These are phyloP conservation scores for Folsomia candida DNA, from an alignment of 2,888 invertebrate species.

Conservation along the genomic window DNA sequence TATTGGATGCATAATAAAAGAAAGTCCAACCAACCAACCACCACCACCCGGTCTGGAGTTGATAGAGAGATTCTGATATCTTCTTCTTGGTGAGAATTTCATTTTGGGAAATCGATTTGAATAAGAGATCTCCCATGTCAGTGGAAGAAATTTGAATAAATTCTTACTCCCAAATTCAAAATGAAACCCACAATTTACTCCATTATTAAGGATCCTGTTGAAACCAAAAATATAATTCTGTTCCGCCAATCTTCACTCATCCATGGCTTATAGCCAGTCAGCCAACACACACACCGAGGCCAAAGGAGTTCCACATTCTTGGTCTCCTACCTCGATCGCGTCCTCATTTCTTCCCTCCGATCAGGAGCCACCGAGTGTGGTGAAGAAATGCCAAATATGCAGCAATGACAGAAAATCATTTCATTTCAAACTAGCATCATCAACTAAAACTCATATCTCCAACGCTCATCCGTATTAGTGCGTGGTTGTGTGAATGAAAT, in stretches of 20 bases:
- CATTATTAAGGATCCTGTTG: not conserved
- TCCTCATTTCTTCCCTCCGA: not conserved
- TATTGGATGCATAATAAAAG: slow-evolving; percentile 9
- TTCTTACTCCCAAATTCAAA: not conserved
- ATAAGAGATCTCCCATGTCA: slow-evolving; percentile 12
- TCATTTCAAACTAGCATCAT: slow-evolving; percentile 1
- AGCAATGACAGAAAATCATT: not conserved
- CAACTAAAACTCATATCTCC: not conserved
- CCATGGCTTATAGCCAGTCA: no score
- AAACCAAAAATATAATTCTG: slow-evolving; percentile 6
- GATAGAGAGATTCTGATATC: not conserved
- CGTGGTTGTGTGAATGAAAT: not conserved
- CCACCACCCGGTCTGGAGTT: not conserved
- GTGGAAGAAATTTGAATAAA: not conserved
- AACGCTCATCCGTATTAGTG: not conserved
- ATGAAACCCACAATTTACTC: not conserved
- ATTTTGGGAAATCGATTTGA: slow-evolving; percentile 13
- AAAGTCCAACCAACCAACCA: not conserved
- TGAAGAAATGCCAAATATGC: not conserved
- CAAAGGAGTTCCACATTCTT: not conserved
- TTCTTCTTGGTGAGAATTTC: slow-evolving; percentile 12
- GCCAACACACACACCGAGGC: no score
- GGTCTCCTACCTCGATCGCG: not conserved
- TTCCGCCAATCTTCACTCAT: not conserved
- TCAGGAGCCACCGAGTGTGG: not conserved